Evolutionary conservation across 1,140 invertebrate species (phyloP), one percentile per base, ranked within the genome.

Genomic region (Drosophila albomicans): DNA sequence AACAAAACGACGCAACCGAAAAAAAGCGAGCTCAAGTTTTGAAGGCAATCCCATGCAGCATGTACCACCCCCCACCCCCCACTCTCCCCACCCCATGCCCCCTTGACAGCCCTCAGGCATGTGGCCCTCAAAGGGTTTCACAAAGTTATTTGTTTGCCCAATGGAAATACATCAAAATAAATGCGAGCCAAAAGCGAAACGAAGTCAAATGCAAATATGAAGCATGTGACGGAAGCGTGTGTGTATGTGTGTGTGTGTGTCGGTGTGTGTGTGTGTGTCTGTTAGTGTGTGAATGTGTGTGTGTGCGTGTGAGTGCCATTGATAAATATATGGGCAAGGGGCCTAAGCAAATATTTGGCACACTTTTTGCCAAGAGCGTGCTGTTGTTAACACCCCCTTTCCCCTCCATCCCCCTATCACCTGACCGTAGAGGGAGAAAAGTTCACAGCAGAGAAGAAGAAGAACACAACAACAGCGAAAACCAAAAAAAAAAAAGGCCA

Each of bases 91-190:
- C 8, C 3, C 2, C 20, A 10, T 3, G 5, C 11, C 11, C 20
- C 15, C 3, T 2, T 6, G n/a, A 5, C 28, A 15, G 2, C 67
- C 28, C 30, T 10, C 8, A 1, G 52, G 32, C 28, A n/a, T n/a
- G 41, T 46, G 54, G 45, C 49, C 16, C 45, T 54, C 46, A 74
- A 78, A 78, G 59, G 75, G 75, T 59, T 78, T 51, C 6, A 25
- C 6, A 69, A 52, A 56, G 58, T 51, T 79, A 79, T 82, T 82
- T 87, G 82, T 78, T 77, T 64, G 54, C 52, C 75, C 80, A 86
- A 81, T 72, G 82, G 72, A 87, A 86, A 86, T 86, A 86, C 82
- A 86, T 86, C 82, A 82, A 87, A 86, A 86, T 86, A 88, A 81
- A 85, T 86, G 78, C 75, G 68, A 86, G 52, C 68, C 61, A 71